These are phyloP conservation scores for Pimephales promelas DNA, from an alignment of 2,113 vertebrate genomes.

Conservation along the genomic window DNA sequence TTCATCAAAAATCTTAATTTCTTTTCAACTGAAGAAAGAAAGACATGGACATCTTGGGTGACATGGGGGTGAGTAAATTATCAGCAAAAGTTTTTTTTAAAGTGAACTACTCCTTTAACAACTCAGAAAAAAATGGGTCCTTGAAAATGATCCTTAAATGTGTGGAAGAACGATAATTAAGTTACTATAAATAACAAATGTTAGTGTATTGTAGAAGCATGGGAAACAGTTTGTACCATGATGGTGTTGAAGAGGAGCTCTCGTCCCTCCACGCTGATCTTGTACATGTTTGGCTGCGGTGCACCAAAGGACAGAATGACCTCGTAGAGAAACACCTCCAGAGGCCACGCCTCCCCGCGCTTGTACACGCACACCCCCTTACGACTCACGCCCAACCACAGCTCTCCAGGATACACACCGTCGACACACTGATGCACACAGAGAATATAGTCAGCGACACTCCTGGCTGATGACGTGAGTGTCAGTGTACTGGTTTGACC, in stretches of 20 bases:
- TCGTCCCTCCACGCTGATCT: slow-evolving; percentile 90
- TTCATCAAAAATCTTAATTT: too few relatives aligned
- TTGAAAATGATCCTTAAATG: background rate
- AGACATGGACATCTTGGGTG: too few relatives aligned
- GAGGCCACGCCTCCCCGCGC: slow-evolving; percentile 86
- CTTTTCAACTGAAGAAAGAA: too few relatives aligned
- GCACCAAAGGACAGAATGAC: slow-evolving; percentile 95
- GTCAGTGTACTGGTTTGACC: too few relatives aligned
- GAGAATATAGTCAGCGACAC: background rate
- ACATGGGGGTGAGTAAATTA: too few relatives aligned
- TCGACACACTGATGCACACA: slow-evolving; percentile 80
- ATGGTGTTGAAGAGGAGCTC: slow-evolving; percentile 92
- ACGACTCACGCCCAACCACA: slow-evolving; percentile 92
- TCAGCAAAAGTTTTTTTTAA: too few relatives aligned
- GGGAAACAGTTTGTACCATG: slow-evolving; percentile 76
- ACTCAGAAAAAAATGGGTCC: background rate
- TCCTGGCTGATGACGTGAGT: background rate
- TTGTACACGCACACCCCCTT: slow-evolving; percentile 94
- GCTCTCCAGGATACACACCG: slow-evolving; percentile 85
- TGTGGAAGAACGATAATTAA: background rate
- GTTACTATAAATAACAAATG: background rate
- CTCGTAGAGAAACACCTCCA: slow-evolving; percentile 94
- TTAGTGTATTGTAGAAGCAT: background rate
- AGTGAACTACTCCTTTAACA: too few relatives aligned
- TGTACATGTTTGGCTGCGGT: slow-evolving; percentile 88